Evolutionary conservation across 2,113 vertebrate species (phyloP), one percentile per base, ranked within the genome.

Genomic region (Acrocephalus arundinaceus): DNA sequence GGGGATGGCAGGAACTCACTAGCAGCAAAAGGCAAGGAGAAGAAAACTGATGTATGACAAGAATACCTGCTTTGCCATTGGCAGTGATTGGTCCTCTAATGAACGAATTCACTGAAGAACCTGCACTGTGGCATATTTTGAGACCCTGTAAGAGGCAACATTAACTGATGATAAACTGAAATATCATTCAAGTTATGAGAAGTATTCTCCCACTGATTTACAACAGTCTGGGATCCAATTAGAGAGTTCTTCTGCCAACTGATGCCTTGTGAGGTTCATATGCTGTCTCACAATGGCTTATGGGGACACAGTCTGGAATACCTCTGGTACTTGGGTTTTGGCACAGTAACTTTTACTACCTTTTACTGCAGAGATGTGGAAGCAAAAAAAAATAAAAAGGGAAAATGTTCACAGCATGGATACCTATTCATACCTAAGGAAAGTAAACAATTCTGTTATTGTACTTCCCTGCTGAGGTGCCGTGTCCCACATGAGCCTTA

Each of bases 91-190:
- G 72, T 46, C 13, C 65, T 81, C 73, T 85, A 93, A 95, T 65
- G 90, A 95, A 92, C 1, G 41, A 93, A 78, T 63, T 66, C 70
- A 83, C 78, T 39, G 55, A 77, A 95, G 70, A 94, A 61, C 51
- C 67, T 87, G 45, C 86, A 76, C 77, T 72, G 43, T 52, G 66
- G 57, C 72, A 68, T 73, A 89, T 28, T 57, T 62, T 68, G 83
- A 81, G 76, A 78, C 18, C 23, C 46, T 58, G 11, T 71, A 93
- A 90, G 86, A 93, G 65, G 57, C 52, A 92, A 51, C 25, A 35
- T 74, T 88, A 96, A 90, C 31, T 90, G 76, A 88, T 48, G 63
- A 95, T 81, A 92, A 94, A 94, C 73, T 84, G 74, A 94, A 94
- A 91, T 74, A 81, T 27, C 73, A 81, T 73, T 59, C 52, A 72